A percentile compares a stretch with the other conserved stretches of the same genome.
phyloP scores from a whole-genome alignment of 2,113 vertebrate species.

The Noctilio leporinus region DNA sequence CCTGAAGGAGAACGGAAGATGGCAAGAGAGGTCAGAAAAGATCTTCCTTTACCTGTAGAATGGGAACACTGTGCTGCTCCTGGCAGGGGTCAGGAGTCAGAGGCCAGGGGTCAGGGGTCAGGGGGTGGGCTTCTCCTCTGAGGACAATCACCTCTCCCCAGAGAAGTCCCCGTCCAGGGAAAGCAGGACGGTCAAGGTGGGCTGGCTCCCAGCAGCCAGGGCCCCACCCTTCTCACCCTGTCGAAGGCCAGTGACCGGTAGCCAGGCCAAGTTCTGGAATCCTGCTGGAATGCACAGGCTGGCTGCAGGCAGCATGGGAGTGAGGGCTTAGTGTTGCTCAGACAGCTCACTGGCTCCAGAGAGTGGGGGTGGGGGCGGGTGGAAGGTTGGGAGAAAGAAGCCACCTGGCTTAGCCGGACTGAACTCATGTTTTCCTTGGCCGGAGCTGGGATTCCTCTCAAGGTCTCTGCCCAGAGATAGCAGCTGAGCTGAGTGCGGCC shows the following conservation, averaged over 20 bases:
- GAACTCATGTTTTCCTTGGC: conserved; percentile 35
- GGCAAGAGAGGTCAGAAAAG: not conserved
- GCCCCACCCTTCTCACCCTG: not conserved
- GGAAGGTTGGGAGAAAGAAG: not conserved
- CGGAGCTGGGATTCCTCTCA: not conserved
- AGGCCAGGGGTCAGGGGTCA: not conserved
- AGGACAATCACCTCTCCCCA: not conserved
- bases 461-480: not conserved
- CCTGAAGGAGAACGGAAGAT: not conserved
- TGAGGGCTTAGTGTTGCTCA: not conserved
- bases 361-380: not conserved
- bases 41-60: not conserved
- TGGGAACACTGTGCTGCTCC: not conserved
- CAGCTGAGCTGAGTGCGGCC: not conserved
- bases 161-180: not conserved
- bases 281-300: not conserved
- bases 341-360: not conserved
- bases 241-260: not conserved
- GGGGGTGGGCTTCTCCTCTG: not conserved
- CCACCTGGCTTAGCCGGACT: not conserved
- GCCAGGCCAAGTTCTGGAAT: not conserved
- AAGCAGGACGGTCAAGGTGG: not conserved
- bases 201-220: not conserved
- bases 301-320: not conserved
- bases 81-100: not conserved